A percentile compares a stretch with the other conserved stretches of the same genome.
Conservation (phyloP, 2,797 vertebrate species). For the Rhinichthys osculus region DNA sequence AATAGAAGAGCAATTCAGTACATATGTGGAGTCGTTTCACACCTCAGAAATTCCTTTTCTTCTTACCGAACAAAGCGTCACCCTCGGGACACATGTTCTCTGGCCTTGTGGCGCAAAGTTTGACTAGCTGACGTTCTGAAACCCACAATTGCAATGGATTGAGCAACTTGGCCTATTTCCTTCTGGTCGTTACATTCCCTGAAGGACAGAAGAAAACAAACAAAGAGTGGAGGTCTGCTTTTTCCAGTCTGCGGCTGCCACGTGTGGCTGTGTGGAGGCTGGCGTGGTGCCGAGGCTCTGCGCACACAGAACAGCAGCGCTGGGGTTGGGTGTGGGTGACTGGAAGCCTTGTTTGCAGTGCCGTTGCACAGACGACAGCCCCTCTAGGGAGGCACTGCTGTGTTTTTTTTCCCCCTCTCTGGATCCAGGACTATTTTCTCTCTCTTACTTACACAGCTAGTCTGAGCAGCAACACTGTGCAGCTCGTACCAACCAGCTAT, state of each 20-base stretch:
- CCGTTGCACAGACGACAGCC: not conserved
- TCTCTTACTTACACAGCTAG: constrained; percentile 30
- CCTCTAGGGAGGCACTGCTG: constrained; percentile 43
- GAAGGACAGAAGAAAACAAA: constrained; percentile 59
- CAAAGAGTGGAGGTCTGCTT: constrained; percentile 59
- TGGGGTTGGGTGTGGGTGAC: constrained; percentile 56
- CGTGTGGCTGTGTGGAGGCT: constrained; percentile 56
- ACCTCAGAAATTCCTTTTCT: constrained; percentile 38
- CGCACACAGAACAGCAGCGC: constrained; percentile 21
- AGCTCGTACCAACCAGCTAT: constrained; percentile 14
- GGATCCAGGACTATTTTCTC: constrained; percentile 34
- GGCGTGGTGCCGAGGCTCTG: constrained; percentile 51
- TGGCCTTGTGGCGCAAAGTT: constrained; percentile 56
- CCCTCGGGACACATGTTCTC: constrained; percentile 48
- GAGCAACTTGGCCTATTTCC: constrained; percentile 47
- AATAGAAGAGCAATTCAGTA: not conserved
- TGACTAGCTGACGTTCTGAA: constrained; percentile 17
- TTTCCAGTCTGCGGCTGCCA: constrained; percentile 56
- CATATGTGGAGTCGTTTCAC: constrained; percentile 13
- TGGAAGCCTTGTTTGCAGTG: constrained; percentile 45
- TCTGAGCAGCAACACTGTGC: constrained; percentile 17
- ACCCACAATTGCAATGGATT: constrained; percentile 16
- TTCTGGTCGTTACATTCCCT: constrained; percentile 51
- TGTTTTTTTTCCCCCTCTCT: constrained; percentile 22
- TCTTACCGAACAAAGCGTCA: not conserved